Evolutionary conservation across 1,140 invertebrate genomes (phyloP), one percentile per base, ranked within the genome.

Genomic region (Diorhabda elongata): DNA sequence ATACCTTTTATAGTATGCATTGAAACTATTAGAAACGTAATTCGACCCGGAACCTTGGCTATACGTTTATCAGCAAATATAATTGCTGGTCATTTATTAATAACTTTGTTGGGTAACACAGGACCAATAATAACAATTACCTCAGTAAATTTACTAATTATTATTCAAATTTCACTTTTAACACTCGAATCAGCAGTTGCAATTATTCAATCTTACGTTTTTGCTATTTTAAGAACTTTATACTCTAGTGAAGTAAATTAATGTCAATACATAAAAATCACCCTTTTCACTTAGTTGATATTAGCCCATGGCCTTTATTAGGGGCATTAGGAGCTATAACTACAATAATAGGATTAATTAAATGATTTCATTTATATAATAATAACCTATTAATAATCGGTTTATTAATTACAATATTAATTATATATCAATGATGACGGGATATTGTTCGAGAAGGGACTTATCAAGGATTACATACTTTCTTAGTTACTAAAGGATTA

Each of bases 11-110:
- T 84, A 79, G 83, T 87, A 47, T 74, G 84, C 74, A 86, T 87
- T 84, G 84, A 86, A 87, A 82, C 82, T 61, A 85, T 87, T 82
- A 87, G 84, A 74, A 85, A 84, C 81, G 58, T 86, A 59, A 89
- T 90, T 82, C 87, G 86, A 3, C 88, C 87, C 3, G 76, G 82
- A 75, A 90, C 87, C 2, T 80, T 90, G 81, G 83, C 85, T 43
- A 82, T 90, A 62, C 88, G 87, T 69, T 77, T 90, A 82, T 83
- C 85, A 6, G 88, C 88, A 47, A 89, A 89, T 84, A 88, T 89
- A 85, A 88, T 88, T 82, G 87, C 87, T 6, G 88, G 87, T 0
- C 88, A 88, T 77, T 78, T 89, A 78, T 73, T 89, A 42, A 52
- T 82, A 78, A 83, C 83, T 44, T 76, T 87, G 73, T 75, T 86